Base-by-base conservation (phyloP, 2,113 vertebrate genomes). In the Ophiodon elongatus region DNA sequence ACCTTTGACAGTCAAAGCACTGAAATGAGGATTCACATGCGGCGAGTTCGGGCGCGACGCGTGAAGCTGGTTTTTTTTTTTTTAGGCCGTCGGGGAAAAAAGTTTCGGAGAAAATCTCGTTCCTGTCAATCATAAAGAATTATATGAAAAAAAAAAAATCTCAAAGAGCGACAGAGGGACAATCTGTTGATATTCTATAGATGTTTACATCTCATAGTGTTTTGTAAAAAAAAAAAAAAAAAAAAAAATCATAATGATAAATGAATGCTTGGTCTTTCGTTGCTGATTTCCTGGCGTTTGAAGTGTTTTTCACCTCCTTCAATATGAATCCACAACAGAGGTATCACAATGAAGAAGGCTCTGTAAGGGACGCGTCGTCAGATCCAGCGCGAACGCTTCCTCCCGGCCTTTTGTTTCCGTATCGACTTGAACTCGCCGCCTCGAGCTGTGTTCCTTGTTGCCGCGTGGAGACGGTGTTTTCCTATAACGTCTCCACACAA, bases 1-100 rank as follows among this genome's bases (percentile, higher is more conserved):
- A 91, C 88, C 82, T 92, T 25, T 90, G 79, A 85, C 85, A 84
- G 80, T 88, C 86, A 88, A 78, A 69, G 65, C 83, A 29, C 25
- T 79, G 52, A 84, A 77, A 88, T 56, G 47, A 89, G 84, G 82
- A 80, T 62, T 86, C 13, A 11, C 14, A 45, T 17, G 13, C 37
- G 50, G n/a, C 35, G 17, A 72, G 70, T 83, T 80, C 10, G 10
- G 52, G 5, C 45, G 4, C 8, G 31, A 59, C 35, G 52, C 76
- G 13, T 8, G 7, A 84, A 33, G 39, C 1, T 45, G n/a, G n/a
- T n/a, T n/a, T 23, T 0, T 5, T 39, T 77, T n/a, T 62, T 10
- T 52, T 52, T 8, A 73, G 8, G 60, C 21, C 3, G 21, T 33
- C 21, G 41, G n/a, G n/a, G n/a, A n/a, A 41, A 60, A 60, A 82